phyloP scores from a whole-genome alignment of 2,797 vertebrate species.

The Hirundo rustica region DNA sequence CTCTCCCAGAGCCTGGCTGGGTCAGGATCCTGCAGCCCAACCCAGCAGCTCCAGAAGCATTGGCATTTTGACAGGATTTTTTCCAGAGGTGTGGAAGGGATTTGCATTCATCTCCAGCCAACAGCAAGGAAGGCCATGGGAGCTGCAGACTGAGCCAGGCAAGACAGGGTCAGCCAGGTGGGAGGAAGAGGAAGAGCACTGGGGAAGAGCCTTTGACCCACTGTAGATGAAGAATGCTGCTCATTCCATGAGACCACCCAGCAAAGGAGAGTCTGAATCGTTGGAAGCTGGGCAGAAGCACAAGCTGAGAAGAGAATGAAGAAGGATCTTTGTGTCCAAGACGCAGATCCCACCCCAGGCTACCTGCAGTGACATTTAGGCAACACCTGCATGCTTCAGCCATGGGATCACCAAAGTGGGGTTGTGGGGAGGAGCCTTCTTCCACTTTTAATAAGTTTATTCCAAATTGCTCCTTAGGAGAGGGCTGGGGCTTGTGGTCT shows the following conservation, averaged over 20 bases:
- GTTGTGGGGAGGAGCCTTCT: background rate
- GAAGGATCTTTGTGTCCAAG: background rate
- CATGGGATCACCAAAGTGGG: background rate
- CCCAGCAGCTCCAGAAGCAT: background rate
- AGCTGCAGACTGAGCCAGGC: background rate
- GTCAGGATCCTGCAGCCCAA: background rate
- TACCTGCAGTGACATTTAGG: background rate
- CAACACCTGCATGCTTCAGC: background rate
- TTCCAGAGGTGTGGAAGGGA: background rate
- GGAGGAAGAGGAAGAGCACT: background rate
- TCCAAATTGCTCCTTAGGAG: background rate
- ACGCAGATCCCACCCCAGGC: background rate
- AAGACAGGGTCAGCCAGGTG: background rate
- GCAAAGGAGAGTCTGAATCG: background rate
- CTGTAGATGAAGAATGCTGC: accelerated
- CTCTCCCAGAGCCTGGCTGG: background rate
- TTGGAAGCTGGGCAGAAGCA: background rate
- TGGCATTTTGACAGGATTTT: background rate
- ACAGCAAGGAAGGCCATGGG: background rate
- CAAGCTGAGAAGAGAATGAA: background rate
- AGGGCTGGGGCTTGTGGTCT: background rate
- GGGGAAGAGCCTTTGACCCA: background rate
- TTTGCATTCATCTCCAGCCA: background rate
- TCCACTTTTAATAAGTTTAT: background rate
- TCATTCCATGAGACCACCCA: background rate